phyloP scores from a whole-genome alignment of 2,888 invertebrate genomes.

The Kryphioiulus occultus region DNA sequence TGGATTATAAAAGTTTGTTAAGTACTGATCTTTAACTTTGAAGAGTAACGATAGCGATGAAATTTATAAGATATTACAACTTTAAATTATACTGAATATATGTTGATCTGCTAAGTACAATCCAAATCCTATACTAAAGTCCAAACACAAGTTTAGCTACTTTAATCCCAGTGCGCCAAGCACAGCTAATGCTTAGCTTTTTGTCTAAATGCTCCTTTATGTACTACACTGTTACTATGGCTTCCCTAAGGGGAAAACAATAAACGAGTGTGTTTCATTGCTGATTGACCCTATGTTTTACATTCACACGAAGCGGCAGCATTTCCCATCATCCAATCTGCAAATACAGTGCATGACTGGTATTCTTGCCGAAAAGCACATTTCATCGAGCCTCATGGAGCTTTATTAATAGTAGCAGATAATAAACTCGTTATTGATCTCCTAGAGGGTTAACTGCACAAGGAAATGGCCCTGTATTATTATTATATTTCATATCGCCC shows the following conservation, averaged over 20 bases:
- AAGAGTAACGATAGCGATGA: too few species aligned
- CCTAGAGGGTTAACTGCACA: not conserved
- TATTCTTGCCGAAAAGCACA: slow-evolving; percentile 14
- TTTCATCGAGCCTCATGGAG: not conserved
- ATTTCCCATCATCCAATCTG: not conserved
- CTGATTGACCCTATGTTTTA: not conserved
- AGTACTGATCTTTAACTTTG: too few species aligned
- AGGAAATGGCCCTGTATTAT: slow-evolving; percentile 14
- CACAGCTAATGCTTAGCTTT: not conserved
- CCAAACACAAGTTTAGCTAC: too few species aligned
- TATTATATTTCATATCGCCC: slow-evolving; percentile 31
- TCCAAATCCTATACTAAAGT: too few species aligned
- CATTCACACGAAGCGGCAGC: not conserved
- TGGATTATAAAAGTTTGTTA: too few species aligned
- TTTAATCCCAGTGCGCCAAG: too few species aligned
- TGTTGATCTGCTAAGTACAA: too few species aligned
- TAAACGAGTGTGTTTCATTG: not conserved
- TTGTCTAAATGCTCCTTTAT: not conserved
- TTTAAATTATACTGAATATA: too few species aligned
- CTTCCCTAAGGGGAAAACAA: not conserved
- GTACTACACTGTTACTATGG: not conserved
- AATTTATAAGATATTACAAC: too few species aligned
- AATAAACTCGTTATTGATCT: slow-evolving; percentile 35
- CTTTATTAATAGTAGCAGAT: slow-evolving; percentile 31
- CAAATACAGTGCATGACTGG: not conserved